Evolutionary conservation across 2,888 invertebrate species (phyloP).

Genomic region (Lucinisca nassula): DNA sequence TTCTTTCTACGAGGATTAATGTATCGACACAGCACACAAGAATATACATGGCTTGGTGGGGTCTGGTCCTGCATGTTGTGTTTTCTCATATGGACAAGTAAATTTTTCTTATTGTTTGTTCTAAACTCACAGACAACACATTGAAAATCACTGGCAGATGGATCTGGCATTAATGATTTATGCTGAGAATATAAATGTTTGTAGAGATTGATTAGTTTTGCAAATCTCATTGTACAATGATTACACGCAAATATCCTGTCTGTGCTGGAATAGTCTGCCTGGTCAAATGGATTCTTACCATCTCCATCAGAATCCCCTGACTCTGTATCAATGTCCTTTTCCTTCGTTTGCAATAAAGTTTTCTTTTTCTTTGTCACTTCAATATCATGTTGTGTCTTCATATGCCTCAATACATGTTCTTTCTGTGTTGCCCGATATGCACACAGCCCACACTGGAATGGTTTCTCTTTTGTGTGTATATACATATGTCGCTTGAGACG

Average conservation of each 20-base stretch:
- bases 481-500: slow-evolving; percentile 85
- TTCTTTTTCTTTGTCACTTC: slow-evolving; percentile 70
- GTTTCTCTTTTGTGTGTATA: slow-evolving; percentile 85
- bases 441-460: slow-evolving; percentile 85
- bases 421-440: slow-evolving; percentile 85
- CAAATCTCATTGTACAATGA: slow-evolving; percentile 87
- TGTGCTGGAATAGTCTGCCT: slow-evolving; percentile 80
- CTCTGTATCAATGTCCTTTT: slow-evolving; percentile 43
- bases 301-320: slow-evolving; percentile 22
- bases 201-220: slow-evolving; percentile 86
- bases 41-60: slow-evolving; percentile 84
- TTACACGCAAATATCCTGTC: slow-evolving; percentile 87
- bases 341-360: slow-evolving; percentile 24
- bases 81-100: slow-evolving; percentile 86
- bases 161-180: slow-evolving; percentile 78
- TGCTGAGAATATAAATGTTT: slow-evolving; percentile 87
- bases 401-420: slow-evolving; percentile 85
- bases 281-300: slow-evolving; percentile 66
- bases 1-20: slow-evolving; percentile 83
- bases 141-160: slow-evolving; percentile 75
- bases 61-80: slow-evolving; percentile 84
- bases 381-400: slow-evolving; percentile 84
- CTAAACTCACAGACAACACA: slow-evolving; percentile 87
- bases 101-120: slow-evolving; percentile 83
- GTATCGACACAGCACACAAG: slow-evolving; percentile 86